Evolutionary conservation across 2,113 vertebrate genomes (phyloP), one percentile per base, ranked within the genome.

Genomic region (Nesoenas mayeri): DNA sequence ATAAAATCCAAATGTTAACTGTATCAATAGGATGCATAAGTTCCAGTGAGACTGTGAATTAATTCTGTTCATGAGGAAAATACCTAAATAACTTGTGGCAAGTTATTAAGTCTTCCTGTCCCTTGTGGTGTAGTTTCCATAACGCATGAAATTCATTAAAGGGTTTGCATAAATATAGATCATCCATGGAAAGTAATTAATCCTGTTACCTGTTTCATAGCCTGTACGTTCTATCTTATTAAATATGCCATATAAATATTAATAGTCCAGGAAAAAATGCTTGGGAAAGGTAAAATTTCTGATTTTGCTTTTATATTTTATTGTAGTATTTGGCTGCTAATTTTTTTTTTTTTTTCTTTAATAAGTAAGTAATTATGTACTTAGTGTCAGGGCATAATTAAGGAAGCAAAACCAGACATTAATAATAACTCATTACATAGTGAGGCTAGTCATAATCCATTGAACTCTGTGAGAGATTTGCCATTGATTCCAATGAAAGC

Each of bases 91-190:
- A 84, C 91, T 92, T 87, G 61, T 87, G 53, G 77, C 42, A 87
- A 92, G 50, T 75, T 96, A 93, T 93, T 97, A 97, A 95, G 73
- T 78, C 90, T 88, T 94, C 17, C 70, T 89, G 38, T 93, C 93
- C 85, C 95, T 93, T 84, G 90, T 72, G 92, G 70, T 79, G 13
- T 38, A 72, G 57, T 53, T 95, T 93, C 69, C 34, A 54, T 79
- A 96, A 79, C 9, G 53, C 57, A 69, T 26, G 58, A 47, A 88
- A 88, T 87, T 94, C 92, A 92, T 95, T 93, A 93, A 91, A 88
- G 31, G 14, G 25, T 89, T 96, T 69, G 64, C 50, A 94, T 89
- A 79, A 91, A 80, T 75, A 66, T 8, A 79, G n/a, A 84, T 84
- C 40, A 79, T 74, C 61, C 62, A 42, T 6, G 6, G 50, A 72